A percentile compares a stretch with the other conserved stretches of the same genome.
These are phyloP conservation scores for Trinorchestia longiramus DNA, from an alignment of 1,140 invertebrate species.

Conservation along the genomic window DNA sequence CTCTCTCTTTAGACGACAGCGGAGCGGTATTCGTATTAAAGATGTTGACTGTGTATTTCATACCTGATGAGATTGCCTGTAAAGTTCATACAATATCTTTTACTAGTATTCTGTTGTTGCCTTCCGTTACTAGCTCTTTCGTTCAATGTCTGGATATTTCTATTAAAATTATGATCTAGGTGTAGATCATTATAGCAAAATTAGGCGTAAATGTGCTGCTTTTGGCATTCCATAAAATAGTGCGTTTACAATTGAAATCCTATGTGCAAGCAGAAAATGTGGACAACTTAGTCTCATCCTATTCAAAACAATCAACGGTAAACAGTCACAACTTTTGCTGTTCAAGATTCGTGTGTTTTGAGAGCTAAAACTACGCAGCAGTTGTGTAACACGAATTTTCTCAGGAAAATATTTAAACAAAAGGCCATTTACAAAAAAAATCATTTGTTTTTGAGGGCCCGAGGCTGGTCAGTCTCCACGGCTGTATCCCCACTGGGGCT, in stretches of 20 bases:
- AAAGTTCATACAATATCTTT: no score
- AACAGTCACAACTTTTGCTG: neutral
- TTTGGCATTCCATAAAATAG: neutral
- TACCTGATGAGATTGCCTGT: no score
- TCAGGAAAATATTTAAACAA: neutral
- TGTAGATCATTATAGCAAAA: neutral
- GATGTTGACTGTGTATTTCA: no score
- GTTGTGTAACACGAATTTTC: neutral
- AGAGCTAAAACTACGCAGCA: neutral
- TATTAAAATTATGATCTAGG: neutral
- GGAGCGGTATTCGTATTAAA: no score
- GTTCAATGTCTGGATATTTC: neutral
- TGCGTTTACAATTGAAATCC: neutral
- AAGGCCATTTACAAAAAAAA: neutral
- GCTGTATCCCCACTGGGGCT: slow-evolving; percentile 37
- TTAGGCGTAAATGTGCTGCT: neutral
- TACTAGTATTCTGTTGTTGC: no score
- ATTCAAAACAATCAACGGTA: neutral
- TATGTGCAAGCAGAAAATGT: neutral
- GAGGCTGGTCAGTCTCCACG: slow-evolving; percentile 26
- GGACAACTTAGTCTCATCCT: neutral
- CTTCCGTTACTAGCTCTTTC: neutral
- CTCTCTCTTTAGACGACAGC: no score
- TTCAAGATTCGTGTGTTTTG: neutral
- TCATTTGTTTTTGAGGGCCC: neutral